Percentiles rank a stretch among this genome's conserved stretches.
phyloP scores from a whole-genome alignment of 1,140 invertebrate species.

The Agraylea sexmaculata region DNA sequence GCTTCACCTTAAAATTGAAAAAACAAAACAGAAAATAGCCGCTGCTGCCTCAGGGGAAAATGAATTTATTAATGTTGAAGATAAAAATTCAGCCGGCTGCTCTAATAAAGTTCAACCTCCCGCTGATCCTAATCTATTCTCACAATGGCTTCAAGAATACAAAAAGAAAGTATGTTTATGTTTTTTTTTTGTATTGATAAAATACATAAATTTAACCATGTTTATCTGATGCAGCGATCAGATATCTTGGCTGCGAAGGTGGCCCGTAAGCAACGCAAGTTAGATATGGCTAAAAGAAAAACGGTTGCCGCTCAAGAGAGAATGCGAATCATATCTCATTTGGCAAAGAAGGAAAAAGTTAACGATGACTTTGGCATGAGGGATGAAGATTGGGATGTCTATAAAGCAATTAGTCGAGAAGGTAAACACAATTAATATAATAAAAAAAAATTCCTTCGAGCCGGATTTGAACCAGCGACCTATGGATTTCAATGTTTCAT shows the following conservation, averaged over 20 bases:
- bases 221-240: constrained; percentile 24
- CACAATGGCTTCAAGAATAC: constrained; percentile 57
- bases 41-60: constrained; percentile 54
- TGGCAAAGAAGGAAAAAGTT: constrained; percentile 73
- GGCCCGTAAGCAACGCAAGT: constrained; percentile 62
- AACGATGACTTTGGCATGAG: constrained; percentile 86
- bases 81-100: constrained; percentile 28
- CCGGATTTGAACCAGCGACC: constrained; percentile 59
- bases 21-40: constrained; percentile 66
- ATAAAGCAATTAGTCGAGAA: constrained; percentile 80
- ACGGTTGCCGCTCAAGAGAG: constrained; percentile 84
- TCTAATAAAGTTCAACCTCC: constrained; percentile 41
- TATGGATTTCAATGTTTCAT: constrained; percentile 39
- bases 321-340: constrained; percentile 85
- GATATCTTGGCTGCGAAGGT: constrained; percentile 27
- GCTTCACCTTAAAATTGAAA: constrained; percentile 64
- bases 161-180: constrained; percentile 44
- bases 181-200: background rate
- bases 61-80: constrained; percentile 46
- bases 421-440: constrained; percentile 28
- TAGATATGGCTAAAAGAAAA: constrained; percentile 78
- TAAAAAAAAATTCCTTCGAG: constrained; percentile 45
- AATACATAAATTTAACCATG: constrained; percentile 3
- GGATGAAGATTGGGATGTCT: constrained; percentile 93
- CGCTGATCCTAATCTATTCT: constrained; percentile 51